These are phyloP conservation scores for Charadrius vociferus DNA, from an alignment of 2,113 vertebrate genomes.

Conservation along the genomic window DNA sequence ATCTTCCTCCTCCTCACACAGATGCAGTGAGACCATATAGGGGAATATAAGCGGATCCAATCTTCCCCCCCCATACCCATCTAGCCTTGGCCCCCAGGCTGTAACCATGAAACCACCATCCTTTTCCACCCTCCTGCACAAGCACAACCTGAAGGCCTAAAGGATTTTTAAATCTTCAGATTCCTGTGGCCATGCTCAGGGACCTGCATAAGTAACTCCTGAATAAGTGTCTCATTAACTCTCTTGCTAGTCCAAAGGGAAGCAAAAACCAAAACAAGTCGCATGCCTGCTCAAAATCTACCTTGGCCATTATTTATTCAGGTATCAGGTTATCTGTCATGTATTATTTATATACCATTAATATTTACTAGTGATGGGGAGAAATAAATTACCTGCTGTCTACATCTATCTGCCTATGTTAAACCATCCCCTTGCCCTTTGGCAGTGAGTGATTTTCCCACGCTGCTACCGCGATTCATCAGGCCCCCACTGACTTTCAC, in stretches of 20 bases:
- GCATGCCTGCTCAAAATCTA: not conserved
- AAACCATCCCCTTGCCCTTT: not conserved
- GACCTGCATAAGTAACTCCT: not conserved
- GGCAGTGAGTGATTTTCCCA: not conserved
- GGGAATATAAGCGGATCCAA: accelerated
- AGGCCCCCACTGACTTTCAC: not conserved
- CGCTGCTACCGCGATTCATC: not conserved
- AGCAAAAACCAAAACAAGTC: not conserved
- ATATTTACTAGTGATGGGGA: constrained; percentile 57
- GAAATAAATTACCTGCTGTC: constrained; percentile 57
- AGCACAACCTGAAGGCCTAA: not conserved
- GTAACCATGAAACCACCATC: not conserved
- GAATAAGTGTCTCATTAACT: not conserved
- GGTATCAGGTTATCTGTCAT: not conserved
- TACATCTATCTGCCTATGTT: not conserved
- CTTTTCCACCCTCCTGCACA: not conserved
- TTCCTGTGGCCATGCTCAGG: not conserved
- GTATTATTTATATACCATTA: constrained; percentile 52
- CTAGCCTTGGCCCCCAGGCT: not conserved
- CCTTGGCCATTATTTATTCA: not conserved
- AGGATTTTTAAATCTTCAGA: not conserved
- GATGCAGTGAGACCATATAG: not conserved
- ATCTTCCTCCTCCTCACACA: not conserved
- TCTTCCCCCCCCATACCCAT: not conserved
- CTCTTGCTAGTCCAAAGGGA: not conserved